A percentile compares a stretch with the other conserved stretches of the same genome.
Conservation (phyloP, 2,888 invertebrate species). For the Ophion slaviceki region DNA sequence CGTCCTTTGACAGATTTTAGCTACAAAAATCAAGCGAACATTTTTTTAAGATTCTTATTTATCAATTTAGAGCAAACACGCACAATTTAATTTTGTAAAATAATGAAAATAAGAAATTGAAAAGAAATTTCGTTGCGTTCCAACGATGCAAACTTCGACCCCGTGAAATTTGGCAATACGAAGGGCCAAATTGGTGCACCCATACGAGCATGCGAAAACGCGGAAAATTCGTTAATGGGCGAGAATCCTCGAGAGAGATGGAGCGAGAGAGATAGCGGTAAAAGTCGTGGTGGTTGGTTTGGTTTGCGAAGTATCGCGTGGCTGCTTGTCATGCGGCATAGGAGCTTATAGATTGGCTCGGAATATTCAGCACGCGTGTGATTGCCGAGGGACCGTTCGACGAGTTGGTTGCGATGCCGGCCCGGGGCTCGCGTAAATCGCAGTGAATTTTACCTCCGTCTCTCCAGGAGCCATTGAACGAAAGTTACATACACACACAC, state of each 20-base stretch:
- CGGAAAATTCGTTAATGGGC: constrained; percentile 19
- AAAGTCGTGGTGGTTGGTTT: constrained; percentile 12
- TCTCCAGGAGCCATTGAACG: constrained; percentile 31
- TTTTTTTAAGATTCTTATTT: too few species aligned
- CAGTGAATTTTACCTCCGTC: constrained; percentile 56
- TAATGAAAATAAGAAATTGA: too few species aligned
- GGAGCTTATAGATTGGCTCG: constrained; percentile 44
- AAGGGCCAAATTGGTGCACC: not conserved
- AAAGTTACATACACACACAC: not conserved
- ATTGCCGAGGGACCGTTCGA: constrained; percentile 42
- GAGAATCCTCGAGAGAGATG: not conserved
- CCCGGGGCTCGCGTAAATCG: constrained; percentile 52
- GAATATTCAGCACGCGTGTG: constrained; percentile 70
- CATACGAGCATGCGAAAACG: not conserved
- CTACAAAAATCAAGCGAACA: too few species aligned
- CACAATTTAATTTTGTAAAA: too few species aligned
- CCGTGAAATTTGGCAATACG: not conserved
- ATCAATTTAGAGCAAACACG: too few species aligned
- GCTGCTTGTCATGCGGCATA: constrained; percentile 61
- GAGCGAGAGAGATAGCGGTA: not conserved
- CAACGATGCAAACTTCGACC: too few species aligned
- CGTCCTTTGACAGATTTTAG: too few species aligned
- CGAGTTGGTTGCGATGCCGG: constrained; percentile 41
- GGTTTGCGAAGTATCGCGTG: constrained; percentile 51
- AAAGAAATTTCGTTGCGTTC: too few species aligned